These are phyloP conservation scores for Paragorgia papillata DNA, from an alignment of 92 coral and sea anemone genomes.

Conservation along the genomic window DNA sequence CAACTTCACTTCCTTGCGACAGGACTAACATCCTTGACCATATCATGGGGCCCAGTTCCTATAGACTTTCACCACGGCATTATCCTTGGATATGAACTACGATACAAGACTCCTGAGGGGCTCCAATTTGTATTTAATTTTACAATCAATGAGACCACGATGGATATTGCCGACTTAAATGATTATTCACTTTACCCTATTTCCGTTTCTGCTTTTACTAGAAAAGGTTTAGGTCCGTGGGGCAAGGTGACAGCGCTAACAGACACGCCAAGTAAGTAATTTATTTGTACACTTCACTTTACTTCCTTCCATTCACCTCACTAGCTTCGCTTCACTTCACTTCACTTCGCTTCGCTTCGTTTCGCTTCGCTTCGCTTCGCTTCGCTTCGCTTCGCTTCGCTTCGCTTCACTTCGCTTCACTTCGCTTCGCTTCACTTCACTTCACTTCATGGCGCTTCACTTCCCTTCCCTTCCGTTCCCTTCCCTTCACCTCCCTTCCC, in stretches of 20 bases:
- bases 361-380: too few relatives aligned
- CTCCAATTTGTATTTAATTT: neutral
- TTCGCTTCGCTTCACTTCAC: too few relatives aligned
- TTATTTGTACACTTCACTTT: too few relatives aligned
- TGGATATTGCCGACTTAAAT: neutral
- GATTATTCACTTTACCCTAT: neutral
- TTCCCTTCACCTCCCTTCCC: too few relatives aligned
- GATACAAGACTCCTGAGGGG: neutral
- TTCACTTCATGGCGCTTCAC: too few relatives aligned
- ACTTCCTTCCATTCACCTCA: too few relatives aligned
- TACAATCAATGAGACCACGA: neutral
- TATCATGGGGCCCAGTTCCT: constrained; percentile 42
- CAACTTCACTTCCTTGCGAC: neutral
- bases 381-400: too few relatives aligned
- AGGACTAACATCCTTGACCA: constrained; percentile 5
- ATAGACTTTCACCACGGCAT: constrained; percentile 10
- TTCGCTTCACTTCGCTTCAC: too few relatives aligned
- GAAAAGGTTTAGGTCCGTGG: neutral
- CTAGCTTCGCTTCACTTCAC: too few relatives aligned
- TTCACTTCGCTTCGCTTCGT: too few relatives aligned
- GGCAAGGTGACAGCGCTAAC: neutral
- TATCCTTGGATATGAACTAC: constrained; percentile 27
- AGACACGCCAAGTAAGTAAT: neutral
- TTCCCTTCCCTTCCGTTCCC: too few relatives aligned
- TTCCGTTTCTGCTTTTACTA: neutral